Conservation (phyloP, 2,797 vertebrate species). For the Sebastes baramenuke region DNA sequence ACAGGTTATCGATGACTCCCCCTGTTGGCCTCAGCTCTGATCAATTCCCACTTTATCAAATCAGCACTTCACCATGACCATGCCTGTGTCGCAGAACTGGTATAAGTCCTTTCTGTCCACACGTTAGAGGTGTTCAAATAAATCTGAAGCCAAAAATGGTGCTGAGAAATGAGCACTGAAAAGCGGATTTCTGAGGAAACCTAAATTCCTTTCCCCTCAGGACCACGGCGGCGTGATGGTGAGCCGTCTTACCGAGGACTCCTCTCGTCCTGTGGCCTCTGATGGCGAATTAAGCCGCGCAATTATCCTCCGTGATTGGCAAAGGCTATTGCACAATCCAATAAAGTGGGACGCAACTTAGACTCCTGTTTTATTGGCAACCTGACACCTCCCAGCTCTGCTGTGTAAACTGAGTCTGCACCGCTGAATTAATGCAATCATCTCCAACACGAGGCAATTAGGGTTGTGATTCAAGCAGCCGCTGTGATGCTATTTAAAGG, state of each 20-base stretch:
- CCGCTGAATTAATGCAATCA: conserved; percentile 63
- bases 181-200: conserved; percentile 21
- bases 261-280: conserved; percentile 20
- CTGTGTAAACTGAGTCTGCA: conserved; percentile 44
- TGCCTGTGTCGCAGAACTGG: neutral
- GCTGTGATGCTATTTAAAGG: conserved; percentile 56
- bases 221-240: neutral
- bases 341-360: conserved; percentile 65
- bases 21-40: conserved; percentile 33
- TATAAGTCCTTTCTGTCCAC: neutral
- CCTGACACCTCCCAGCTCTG: conserved; percentile 53
- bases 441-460: conserved; percentile 58
- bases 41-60: conserved; percentile 59
- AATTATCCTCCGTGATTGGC: conserved; percentile 66
- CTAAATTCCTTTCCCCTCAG: neutral
- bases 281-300: conserved; percentile 55
- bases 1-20: conserved; percentile 52
- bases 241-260: conserved; percentile 6
- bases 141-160: neutral
- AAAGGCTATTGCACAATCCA: conserved; percentile 58
- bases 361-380: conserved; percentile 67
- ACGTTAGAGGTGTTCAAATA: conserved; percentile 1
- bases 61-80: conserved; percentile 45
- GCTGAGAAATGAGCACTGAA: conserved; percentile 2
- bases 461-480: conserved; percentile 35